These are phyloP conservation scores for Aradophagus sp. DNA, from an alignment of 1,140 invertebrate genomes.

Conservation along the genomic window DNA sequence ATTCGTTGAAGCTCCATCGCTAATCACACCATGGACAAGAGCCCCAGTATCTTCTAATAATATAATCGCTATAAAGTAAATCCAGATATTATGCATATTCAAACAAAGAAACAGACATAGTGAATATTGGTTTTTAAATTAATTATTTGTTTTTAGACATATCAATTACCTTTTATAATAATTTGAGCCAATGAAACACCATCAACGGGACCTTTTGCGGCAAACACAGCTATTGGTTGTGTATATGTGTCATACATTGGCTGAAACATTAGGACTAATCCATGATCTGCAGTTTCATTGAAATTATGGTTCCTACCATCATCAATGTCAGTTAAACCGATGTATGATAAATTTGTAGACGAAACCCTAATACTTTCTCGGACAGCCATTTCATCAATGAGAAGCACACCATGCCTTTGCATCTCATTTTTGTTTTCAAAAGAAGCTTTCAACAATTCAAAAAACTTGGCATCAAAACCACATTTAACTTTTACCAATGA, in stretches of 20 bases:
- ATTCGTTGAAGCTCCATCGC: slow-evolving; percentile 23
- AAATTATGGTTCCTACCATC: slow-evolving; percentile 1
- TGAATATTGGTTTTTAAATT: too few species aligned
- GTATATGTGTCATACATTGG: slow-evolving; percentile 13
- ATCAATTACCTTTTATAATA: slow-evolving; percentile 11
- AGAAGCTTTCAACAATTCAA: background rate
- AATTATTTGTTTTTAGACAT: background rate
- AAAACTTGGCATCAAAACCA: background rate
- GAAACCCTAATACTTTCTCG: background rate
- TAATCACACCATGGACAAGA: slow-evolving; percentile 17
- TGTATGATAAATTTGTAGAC: slow-evolving; percentile 1
- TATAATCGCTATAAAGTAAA: slow-evolving; percentile 15
- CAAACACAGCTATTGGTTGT: slow-evolving; percentile 42
- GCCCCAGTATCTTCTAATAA: slow-evolving; percentile 20
- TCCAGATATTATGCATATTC: background rate
- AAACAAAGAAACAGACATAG: too few species aligned
- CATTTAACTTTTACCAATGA: background rate
- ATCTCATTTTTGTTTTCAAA: background rate
- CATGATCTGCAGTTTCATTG: slow-evolving; percentile 17
- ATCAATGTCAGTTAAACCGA: slow-evolving; percentile 3
- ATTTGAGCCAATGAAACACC: slow-evolving; percentile 23
- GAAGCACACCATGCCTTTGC: slow-evolving; percentile 1
- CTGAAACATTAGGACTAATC: slow-evolving; percentile 28
- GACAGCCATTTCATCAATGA: background rate
- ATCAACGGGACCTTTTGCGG: slow-evolving; percentile 14